These are phyloP conservation scores for Carposina sasakii DNA, from an alignment of 1,140 invertebrate species.

Conservation along the genomic window DNA sequence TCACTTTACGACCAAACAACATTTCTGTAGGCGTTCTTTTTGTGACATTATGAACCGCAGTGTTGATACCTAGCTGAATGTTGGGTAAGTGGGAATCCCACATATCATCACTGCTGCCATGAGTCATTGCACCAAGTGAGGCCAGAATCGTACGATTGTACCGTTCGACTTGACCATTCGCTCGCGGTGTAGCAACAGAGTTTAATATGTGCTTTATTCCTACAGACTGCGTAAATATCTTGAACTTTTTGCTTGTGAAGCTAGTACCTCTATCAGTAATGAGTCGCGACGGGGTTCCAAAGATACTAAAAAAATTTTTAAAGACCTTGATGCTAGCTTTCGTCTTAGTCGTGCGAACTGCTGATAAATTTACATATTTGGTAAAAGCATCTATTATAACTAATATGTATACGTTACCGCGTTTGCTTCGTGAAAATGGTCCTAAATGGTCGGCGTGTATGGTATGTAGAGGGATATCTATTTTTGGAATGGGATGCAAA, in stretches of 20 bases:
- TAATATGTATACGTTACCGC: not conserved
- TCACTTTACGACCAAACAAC: conserved; percentile 15
- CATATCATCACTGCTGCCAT: not conserved
- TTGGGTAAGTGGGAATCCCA: not conserved
- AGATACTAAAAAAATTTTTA: not conserved
- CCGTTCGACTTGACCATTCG: conserved; percentile 2
- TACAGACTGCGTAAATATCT: not conserved
- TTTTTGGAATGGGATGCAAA: not conserved
- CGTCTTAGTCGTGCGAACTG: not conserved
- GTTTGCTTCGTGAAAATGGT: not conserved
- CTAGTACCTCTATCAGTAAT: not conserved
- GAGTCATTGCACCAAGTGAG: conserved; percentile 8
- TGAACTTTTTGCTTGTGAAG: not conserved
- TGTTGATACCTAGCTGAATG: conserved; percentile 19
- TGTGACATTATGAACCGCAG: conserved; percentile 14
- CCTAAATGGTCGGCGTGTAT: not conserved
- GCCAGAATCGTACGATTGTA: not conserved
- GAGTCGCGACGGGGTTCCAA: not conserved
- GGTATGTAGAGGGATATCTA: not conserved
- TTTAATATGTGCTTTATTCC: conserved; percentile 1
- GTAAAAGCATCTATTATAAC: not conserved
- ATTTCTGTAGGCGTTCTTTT: conserved; percentile 16
- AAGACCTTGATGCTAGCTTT: not conserved
- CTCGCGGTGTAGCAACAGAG: not conserved
- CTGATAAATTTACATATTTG: not conserved